Conservation (phyloP, 1,140 invertebrate genomes). For the Triops longicaudatus region DNA sequence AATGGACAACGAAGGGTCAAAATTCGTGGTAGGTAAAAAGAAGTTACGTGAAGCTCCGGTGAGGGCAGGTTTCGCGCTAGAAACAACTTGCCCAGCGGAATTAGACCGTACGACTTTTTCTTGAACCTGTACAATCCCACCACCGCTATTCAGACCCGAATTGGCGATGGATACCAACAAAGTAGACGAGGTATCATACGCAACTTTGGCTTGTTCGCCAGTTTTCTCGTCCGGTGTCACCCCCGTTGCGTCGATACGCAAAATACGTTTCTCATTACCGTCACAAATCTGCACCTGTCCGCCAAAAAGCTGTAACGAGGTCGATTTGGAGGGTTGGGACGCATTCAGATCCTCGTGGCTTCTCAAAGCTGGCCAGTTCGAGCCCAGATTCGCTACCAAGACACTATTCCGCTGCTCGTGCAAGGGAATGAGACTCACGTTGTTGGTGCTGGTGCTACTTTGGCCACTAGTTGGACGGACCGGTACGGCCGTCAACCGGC, state of each 20-base stretch:
- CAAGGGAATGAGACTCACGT: background rate
- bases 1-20: constrained; percentile 31
- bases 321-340: background rate
- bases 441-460: background rate
- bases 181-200: constrained; percentile 30
- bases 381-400: background rate
- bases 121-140: constrained; percentile 52
- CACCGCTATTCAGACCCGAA: constrained; percentile 62
- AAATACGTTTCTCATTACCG: constrained; percentile 22
- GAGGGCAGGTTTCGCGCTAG: background rate
- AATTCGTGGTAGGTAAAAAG: background rate
- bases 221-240: constrained; percentile 20
- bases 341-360: background rate
- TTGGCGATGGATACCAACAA: constrained; percentile 51
- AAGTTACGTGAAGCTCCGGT: background rate
- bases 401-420: background rate
- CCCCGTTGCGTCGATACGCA: constrained; percentile 23
- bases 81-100: background rate
- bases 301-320: constrained; percentile 59
- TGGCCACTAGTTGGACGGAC: background rate
- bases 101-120: background rate
- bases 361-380: background rate
- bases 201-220: constrained; percentile 22
- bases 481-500: background rate
- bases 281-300: constrained; percentile 62